phyloP scores from a whole-genome alignment of 2,888 invertebrate genomes.

The Agonopterix heracliana region DNA sequence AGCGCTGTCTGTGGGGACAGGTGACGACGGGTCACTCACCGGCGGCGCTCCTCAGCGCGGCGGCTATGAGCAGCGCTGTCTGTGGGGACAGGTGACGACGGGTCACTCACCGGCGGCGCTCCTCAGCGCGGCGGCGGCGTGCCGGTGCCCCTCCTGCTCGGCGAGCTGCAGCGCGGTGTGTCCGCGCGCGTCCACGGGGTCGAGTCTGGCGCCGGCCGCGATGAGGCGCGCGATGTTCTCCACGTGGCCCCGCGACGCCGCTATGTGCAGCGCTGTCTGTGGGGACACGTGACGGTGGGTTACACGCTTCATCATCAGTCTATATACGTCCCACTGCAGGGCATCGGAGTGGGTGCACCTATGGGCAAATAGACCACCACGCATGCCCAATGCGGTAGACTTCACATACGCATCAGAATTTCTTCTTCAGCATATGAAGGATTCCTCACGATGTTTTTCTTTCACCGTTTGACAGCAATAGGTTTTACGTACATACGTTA shows the following conservation, averaged over 20 bases:
- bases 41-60: constrained; percentile 78
- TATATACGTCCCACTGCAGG: too few relatives aligned
- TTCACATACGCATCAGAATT: too few relatives aligned
- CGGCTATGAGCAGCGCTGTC: too few relatives aligned
- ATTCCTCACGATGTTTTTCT: too few relatives aligned
- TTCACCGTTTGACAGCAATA: too few relatives aligned
- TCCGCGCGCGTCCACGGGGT: constrained; percentile 77
- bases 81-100: too few relatives aligned
- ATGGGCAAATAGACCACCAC: too few relatives aligned
- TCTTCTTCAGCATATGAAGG: too few relatives aligned
- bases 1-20: too few relatives aligned
- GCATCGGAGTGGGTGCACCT: too few relatives aligned
- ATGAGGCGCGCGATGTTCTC: constrained; percentile 82
- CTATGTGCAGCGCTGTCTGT: constrained; percentile 88
- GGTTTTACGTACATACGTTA: too few relatives aligned
- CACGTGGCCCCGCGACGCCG: constrained; percentile 86
- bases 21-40: constrained; percentile 66
- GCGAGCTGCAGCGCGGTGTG: constrained; percentile 79
- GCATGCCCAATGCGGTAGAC: too few relatives aligned
- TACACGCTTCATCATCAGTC: background rate
- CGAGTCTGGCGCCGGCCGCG: constrained; percentile 79
- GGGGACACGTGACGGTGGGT: background rate
- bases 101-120: constrained; percentile 76
- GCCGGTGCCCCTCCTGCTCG: constrained; percentile 69
- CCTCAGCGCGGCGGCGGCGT: constrained; percentile 79